These are phyloP conservation scores for Helicoverpa armigera DNA, from an alignment of 1,140 invertebrate species.

Conservation along the genomic window DNA sequence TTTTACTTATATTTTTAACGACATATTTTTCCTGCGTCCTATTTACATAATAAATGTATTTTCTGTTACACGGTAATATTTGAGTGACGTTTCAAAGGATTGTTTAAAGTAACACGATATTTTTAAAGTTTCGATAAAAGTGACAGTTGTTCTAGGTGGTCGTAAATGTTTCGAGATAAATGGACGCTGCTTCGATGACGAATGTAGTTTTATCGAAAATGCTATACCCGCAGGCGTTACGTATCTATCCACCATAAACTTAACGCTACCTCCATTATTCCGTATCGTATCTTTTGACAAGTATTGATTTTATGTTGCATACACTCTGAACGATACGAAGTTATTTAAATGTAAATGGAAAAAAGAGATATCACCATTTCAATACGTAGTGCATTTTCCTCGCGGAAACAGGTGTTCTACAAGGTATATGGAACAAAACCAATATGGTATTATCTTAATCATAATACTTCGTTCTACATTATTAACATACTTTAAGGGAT, in stretches of 20 bases:
- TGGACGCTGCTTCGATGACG: slow-evolving; percentile 56
- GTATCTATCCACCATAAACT: slow-evolving; percentile 23
- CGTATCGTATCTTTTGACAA: slow-evolving; percentile 22
- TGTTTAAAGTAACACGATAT: slow-evolving; percentile 31
- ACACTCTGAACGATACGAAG: not conserved
- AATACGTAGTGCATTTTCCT: slow-evolving; percentile 7
- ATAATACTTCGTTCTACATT: too few species aligned
- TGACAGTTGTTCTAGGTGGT: slow-evolving; percentile 61
- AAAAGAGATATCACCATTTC: slow-evolving; percentile 17
- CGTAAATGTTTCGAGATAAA: slow-evolving; percentile 69
- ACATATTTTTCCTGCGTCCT: slow-evolving; percentile 44
- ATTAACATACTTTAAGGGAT: too few species aligned
- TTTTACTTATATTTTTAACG: slow-evolving; percentile 57
- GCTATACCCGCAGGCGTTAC: slow-evolving; percentile 29
- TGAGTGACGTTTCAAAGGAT: slow-evolving; percentile 42
- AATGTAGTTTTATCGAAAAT: slow-evolving; percentile 54
- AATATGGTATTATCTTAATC: too few species aligned
- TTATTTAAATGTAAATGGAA: slow-evolving; percentile 12
- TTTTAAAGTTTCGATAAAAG: slow-evolving; percentile 49
- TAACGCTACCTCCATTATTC: slow-evolving; percentile 28
- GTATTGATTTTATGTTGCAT: slow-evolving; percentile 1
- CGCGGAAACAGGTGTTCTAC: slow-evolving; percentile 25
- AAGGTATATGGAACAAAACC: not conserved
- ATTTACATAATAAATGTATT: slow-evolving; percentile 15
- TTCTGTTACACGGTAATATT: slow-evolving; percentile 18